Conservation (phyloP, 1,140 invertebrate species). For the Chlorops oryzae region DNA sequence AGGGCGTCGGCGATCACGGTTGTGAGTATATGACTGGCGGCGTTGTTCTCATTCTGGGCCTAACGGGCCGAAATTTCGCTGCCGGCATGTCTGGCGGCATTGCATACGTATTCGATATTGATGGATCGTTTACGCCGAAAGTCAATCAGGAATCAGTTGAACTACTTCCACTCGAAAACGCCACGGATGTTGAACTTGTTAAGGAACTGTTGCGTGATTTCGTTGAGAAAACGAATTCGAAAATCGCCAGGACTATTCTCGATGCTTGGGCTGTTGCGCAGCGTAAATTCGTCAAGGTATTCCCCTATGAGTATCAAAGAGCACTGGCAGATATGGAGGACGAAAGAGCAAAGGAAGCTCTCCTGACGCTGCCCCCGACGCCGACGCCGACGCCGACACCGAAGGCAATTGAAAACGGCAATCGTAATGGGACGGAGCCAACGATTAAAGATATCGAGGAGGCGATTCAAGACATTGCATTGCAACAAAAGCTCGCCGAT, state of each 20-base stretch:
- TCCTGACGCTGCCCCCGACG: no score
- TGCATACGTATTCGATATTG: constrained; percentile 90
- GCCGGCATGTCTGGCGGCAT: constrained; percentile 97
- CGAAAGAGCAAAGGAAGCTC: constrained; percentile 52
- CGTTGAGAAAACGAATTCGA: constrained; percentile 79
- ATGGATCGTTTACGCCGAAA: constrained; percentile 74
- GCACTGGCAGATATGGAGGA: constrained; percentile 72
- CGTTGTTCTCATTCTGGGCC: constrained; percentile 80
- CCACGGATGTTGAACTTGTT: constrained; percentile 77
- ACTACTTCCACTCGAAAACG: constrained; percentile 68
- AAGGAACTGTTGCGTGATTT: constrained; percentile 81
- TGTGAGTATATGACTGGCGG: constrained; percentile 99
- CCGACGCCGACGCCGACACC: constrained; percentile 43
- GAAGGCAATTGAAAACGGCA: constrained; percentile 50
- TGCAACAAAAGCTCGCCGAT: constrained; percentile 72
- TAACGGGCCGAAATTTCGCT: constrained; percentile 96
- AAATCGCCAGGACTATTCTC: constrained; percentile 74
- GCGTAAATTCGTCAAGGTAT: constrained; percentile 89
- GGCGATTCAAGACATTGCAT: constrained; percentile 64
- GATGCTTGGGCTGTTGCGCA: constrained; percentile 75
- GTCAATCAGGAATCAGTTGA: constrained; percentile 92
- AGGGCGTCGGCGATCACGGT: constrained; percentile 96
- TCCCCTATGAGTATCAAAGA: constrained; percentile 94
- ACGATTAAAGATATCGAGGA: constrained; percentile 83
- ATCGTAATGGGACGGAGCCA: constrained; percentile 47